Evolutionary conservation across 1,140 invertebrate species (phyloP).

Genomic region (Psix sp.): DNA sequence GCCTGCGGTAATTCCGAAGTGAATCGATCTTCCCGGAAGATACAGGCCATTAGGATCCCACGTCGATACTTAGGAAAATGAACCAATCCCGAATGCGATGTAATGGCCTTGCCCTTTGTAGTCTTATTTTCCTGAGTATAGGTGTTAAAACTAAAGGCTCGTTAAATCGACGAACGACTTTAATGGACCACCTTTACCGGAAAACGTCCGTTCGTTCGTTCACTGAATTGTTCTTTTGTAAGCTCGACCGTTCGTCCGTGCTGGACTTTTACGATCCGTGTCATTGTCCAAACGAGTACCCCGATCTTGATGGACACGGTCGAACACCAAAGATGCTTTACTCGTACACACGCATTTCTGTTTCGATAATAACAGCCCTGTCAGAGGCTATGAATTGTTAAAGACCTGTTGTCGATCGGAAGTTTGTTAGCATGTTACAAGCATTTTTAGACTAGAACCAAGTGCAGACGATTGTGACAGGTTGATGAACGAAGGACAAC

Average conservation of each 20-base stretch:
- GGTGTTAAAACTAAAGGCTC: constrained; percentile 58
- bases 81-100: constrained; percentile 45
- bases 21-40: constrained; percentile 58
- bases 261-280: constrained; percentile 55
- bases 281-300: constrained; percentile 28
- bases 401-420: constrained; percentile 33
- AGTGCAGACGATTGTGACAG: constrained; percentile 3
- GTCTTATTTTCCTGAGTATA: constrained; percentile 55
- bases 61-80: constrained; percentile 59
- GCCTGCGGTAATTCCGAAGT: constrained; percentile 38
- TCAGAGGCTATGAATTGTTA: constrained; percentile 47
- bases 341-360: constrained; percentile 25
- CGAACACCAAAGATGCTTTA: constrained; percentile 1
- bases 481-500: not conserved
- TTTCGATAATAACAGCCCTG: constrained; percentile 39
- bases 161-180: constrained; percentile 65
- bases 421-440: constrained; percentile 6
- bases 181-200: constrained; percentile 61
- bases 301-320: constrained; percentile 12
- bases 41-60: constrained; percentile 48
- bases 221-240: constrained; percentile 11
- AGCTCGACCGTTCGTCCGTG: no score
- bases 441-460: constrained; percentile 14
- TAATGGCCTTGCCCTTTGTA: constrained; percentile 57
- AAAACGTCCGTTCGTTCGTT: constrained; percentile 40